A percentile compares a stretch with the other conserved stretches of the same genome.
Evolutionary conservation across 2,797 vertebrate genomes (phyloP).

Genomic region (Cichlasoma orientale): DNA sequence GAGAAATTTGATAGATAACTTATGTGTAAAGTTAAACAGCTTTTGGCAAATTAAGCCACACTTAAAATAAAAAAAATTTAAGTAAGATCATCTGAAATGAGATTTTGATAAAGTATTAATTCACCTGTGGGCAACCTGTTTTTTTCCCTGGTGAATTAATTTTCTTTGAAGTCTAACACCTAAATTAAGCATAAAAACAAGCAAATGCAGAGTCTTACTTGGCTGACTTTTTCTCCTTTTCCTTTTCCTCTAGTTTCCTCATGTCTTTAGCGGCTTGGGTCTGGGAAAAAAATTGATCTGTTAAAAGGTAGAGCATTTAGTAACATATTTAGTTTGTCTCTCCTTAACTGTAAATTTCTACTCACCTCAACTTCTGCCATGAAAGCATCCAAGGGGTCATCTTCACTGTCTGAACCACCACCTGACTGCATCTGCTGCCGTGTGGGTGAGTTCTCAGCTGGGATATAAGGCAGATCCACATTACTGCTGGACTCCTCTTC

Average conservation of each 20-base stretch:
- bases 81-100: neutral
- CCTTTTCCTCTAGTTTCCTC: constrained; percentile 96
- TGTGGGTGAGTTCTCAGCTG: constrained; percentile 97
- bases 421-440: constrained; percentile 92
- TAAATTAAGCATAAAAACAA: constrained; percentile 12
- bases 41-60: neutral
- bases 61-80: neutral
- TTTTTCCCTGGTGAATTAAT: neutral
- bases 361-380: constrained; percentile 99
- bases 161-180: neutral
- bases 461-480: constrained; percentile 95
- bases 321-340: neutral
- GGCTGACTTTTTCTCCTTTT: constrained; percentile 92
- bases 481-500: constrained; percentile 93
- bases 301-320: neutral
- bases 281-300: constrained; percentile 65
- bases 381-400: constrained; percentile 97
- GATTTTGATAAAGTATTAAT: neutral
- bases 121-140: neutral
- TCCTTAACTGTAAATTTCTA: neutral
- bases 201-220: constrained; percentile 87
- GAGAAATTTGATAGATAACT: neutral
- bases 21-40: neutral
- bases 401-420: constrained; percentile 93
- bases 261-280: constrained; percentile 97